Evolutionary conservation across 2,797 vertebrate species (phyloP), one percentile per base, ranked within the genome.

Genomic region (Lycodopsis pacificus): DNA sequence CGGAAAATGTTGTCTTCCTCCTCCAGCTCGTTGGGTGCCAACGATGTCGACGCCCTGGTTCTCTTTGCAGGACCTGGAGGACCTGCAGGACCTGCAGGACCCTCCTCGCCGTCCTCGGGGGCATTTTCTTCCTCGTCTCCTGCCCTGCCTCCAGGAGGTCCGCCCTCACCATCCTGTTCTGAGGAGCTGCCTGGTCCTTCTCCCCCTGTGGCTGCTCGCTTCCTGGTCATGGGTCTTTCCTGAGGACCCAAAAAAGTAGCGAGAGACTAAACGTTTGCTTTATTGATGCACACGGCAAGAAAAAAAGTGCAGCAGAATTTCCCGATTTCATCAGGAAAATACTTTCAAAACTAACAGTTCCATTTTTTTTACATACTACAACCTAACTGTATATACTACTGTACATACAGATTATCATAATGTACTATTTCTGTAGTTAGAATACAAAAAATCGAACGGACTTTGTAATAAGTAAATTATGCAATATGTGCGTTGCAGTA

Each of bases 1-100:
- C 94, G 95, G 88, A 96, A 96, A 0, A 89, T 6, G 13, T 75
- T 92, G 71, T 95, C 94, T 22, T 95, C 95, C 12, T 92, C 93
- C 17, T 95, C 95, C 7, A 86, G 73, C 61, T 94, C 92, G 2
- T 65, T 34, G 1, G 91, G 57, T 0, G 84, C 68, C 8, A 61
- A 7, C 71, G 88, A 76, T 9, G 81, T 57, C 0, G 72, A 80
- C 30, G 92, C 78, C 38, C 91, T 71, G 86, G 86, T 85, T 86
- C 93, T 90, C 0, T 97, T 97, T 3, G 96, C 92, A 0, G 63
- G 64, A 53, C n/a, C 65, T 2, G 36, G 14, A 7, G 88, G 0
- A 0, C 85, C 74, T 7, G 32, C 64, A 38, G 61, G 62, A 53
- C 14, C 65, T 0, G 25, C 51, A 5, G 88, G 0, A 0, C 83